Base-by-base conservation (phyloP, 2,888 invertebrate genomes). In the Laspeyria flexula region DNA sequence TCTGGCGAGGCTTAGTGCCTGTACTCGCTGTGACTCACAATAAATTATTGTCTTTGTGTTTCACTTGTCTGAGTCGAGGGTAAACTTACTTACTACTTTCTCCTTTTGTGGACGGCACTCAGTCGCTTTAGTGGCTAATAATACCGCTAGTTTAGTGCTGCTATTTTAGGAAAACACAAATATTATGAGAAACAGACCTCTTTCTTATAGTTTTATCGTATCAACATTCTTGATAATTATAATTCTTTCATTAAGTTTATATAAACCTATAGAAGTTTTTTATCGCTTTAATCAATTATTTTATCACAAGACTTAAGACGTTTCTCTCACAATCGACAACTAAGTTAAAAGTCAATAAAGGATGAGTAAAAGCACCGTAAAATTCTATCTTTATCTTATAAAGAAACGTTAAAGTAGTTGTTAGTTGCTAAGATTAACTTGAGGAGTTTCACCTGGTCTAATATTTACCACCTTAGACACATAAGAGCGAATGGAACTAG, bases 21-120 rank as follows among this genome's bases (percentile, higher is more conserved):
- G 75, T 75, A 65, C 77, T 66, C 68, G 60, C 71, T 71, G 68
- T 72, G 72, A 73, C 73, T 81, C 74, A 71, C 76, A 81, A 83
- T 83, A 83, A 85, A 85, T 84, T 85, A 86, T 81, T 81, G 82
- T 81, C 82, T 85, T 79, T 84, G 79, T 80, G 77, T 77, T 77
- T 75, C 71, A 73, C 76, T 75, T 76, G 70, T 72, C 68, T 75
- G 74, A 76, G 77, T 71, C 71, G 71, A 52, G 73, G 67, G 70
- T 66, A 71, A 82, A 79, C 75, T 78, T 77, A 74, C 73, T 73
- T 77, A 74, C 73, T 73, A 77, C 76, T 79, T 77, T 79, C 72
- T 69, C 75, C 68, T 63, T 62, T 65, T 60, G 55, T 65, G 60
- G 51, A 53, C 46, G 61, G 52, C 58, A 50, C 50, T 55, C 53